Base-by-base conservation (phyloP, 2,888 invertebrate species). In the Dyspetes luteomarginatus region DNA sequence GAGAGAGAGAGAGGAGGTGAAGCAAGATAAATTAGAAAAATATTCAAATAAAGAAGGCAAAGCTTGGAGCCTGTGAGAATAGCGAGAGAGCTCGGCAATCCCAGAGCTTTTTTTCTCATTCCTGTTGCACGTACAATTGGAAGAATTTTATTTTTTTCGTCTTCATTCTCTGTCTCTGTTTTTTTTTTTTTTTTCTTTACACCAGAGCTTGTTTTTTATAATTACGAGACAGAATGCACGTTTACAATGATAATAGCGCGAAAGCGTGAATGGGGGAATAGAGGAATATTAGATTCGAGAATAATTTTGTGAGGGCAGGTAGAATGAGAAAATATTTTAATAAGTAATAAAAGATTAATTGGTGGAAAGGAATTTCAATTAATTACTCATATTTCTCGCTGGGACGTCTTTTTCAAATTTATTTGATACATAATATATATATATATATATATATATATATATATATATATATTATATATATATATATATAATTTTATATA, bases 21-120 rank as follows among this genome's bases (percentile, higher is more conserved):
- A 45, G 73, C 19, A 50, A 74, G 81, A 83, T 82, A 77, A 83
- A 83, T 83, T 83, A 77, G 71, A 83, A 83, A 79, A 82, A 83
- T 83, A 83, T 83, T 83, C 73, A 81, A 79, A 81, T 76, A 56
- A 74, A 74, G 45, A 68, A 68, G 26, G 15, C 7, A 55, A 30
- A 24, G 26, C 15, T 48, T 58, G n/a, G n/a, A n/a, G n/a, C n/a
- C 7, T n/a, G 17, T n/a, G 52, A 12, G 52, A 52, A 5, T 24
- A 52, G 52, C 22, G n/a, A 52, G 48, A 48, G 17, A 48, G 36
- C 36, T 36, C 48, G n/a, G 52, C 52, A 56, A 56, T 55, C 30
- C 30, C 22, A 9, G 43, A 43, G 17, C 65, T 24, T 24, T 45
- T 64, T 58, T 45, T 65, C 45, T 28, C 43, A 48, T 22, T 45